Evolutionary conservation across 1,140 invertebrate genomes (phyloP), one percentile per base, ranked within the genome.

Genomic region (Macrosteles quadrilineatus): DNA sequence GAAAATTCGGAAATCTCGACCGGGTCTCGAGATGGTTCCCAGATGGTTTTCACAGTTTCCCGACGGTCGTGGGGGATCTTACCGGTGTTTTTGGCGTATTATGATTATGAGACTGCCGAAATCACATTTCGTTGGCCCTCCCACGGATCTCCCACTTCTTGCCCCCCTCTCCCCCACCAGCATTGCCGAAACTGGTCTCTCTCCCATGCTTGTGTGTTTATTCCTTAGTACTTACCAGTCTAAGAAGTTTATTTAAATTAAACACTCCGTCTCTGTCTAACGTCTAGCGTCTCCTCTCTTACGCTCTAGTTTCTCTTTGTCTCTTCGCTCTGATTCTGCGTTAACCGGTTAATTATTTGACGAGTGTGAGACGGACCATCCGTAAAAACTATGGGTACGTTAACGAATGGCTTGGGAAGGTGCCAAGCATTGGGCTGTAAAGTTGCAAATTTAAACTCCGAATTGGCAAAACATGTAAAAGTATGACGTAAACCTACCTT

Each of bases 211-310:
- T 30, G 55, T 14, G 55, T 59, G 55, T 59, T 59, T 59, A 29
- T 59, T 59, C 55, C 55, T 30, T 59, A 21, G 27, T 29, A 59
- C 23, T 27, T 59, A 59, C 55, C 27, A 59, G 55, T 29, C 47
- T 29, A 59, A 59, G 55, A 59, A 59, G 21, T 59, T 59, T 59
- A 59, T 59, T 25, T 59, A 59, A 59, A 59, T 59, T 59, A 59
- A 29, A 6, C 55, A 2, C 12, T 25, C n/a, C 21, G 6, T 50
- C 3, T 50, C 14, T 50, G 4, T 4, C 47, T n/a, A 4, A 19
- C 47, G 14, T 19, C 36, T 40, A n/a, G n/a, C n/a, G 6, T 40
- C 17, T 17, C 36, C 21, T 50, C 47, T 50, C 14, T 50, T n/a
- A 9, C 47, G 47, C 14, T 21, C 47, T 4, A n/a, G n/a, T 36